Conservation (phyloP, 2,888 invertebrate species). For the Agrochola lota region DNA sequence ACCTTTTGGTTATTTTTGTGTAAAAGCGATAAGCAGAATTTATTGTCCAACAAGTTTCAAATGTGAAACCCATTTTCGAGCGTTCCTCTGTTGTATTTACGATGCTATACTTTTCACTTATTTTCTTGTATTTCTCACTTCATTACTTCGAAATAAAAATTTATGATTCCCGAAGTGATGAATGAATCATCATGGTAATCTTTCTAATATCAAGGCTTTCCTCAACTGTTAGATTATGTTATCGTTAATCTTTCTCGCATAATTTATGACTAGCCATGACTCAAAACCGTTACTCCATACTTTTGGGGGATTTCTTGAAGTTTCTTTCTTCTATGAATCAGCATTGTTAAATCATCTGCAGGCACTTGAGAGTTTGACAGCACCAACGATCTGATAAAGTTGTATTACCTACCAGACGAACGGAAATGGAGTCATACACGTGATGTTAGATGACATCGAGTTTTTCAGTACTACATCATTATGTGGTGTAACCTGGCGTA, state of each 20-base stretch:
- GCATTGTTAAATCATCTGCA: conserved; percentile 8
- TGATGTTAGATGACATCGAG: background rate
- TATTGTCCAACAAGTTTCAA: background rate
- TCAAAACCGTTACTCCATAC: background rate
- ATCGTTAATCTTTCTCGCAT: too few species aligned
- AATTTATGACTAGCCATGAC: background rate
- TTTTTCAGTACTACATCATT: background rate
- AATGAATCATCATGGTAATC: conserved; percentile 11
- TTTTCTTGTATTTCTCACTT: background rate
- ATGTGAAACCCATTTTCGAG: background rate
- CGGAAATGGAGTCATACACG: background rate
- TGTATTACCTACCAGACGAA: background rate
- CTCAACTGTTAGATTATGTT: too few species aligned
- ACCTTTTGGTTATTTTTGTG: background rate
- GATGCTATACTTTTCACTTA: background rate
- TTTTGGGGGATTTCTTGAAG: background rate
- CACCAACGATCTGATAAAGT: conserved; percentile 4
- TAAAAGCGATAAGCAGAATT: background rate
- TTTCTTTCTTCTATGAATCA: conserved; percentile 11
- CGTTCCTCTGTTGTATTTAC: background rate
- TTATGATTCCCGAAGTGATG: background rate
- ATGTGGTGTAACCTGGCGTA: background rate
- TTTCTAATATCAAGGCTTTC: background rate
- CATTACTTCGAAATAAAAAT: background rate
- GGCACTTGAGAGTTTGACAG: conserved; percentile 28